Base-by-base conservation (phyloP, 2,113 vertebrate genomes). In the Mionectes macconnelli region DNA sequence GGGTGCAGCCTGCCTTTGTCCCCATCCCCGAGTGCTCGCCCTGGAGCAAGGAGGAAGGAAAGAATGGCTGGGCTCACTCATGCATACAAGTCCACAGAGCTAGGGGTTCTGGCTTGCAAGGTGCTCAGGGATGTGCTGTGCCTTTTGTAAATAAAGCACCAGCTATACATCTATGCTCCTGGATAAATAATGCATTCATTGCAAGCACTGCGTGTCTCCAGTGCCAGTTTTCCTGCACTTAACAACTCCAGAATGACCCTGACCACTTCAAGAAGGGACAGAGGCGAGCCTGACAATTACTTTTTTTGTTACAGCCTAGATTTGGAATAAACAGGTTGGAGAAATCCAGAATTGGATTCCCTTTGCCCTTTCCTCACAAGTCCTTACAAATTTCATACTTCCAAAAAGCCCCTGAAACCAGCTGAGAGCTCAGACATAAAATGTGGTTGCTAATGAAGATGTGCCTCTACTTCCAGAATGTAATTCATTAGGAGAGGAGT, bases 321-420 rank as follows among this genome's bases (percentile, higher is more conserved):
- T 70, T 67, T 59, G 31, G 60, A 93, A 92, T 42, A 93, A 94
- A 84, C 11, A 20, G 31, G 35, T 92, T 90, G 45, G 53, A 78
- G 80, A 19, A 67, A 91, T 59, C 40, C 72, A 68, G 39, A 85
- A 56, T 39, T 52, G 50, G 81, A 84, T 30, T 70, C 35, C 66
- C 42, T 64, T 40, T 84, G 62, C 20, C 45, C 45, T 78, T 68
- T 94, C 76, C 56, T 94, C 64, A 40, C 28, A 83, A 87, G 50
- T 67, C n/a, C 20, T 87, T 66, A 83, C 30, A 84, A 69, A 89
- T 78, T 84, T 63, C 30, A 6, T 79, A 42, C 59, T 57, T 88
- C 47, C 22, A 31, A 80, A 80, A 93, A 81, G 47, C 27, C 68
- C 62, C 28, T 80, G 59, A 5, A 18, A 70, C 33, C 31, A 76